Percentiles rank a stretch among this genome's conserved stretches.
phyloP scores from a whole-genome alignment of 2,113 vertebrate species.

The Scatophagus argus region DNA sequence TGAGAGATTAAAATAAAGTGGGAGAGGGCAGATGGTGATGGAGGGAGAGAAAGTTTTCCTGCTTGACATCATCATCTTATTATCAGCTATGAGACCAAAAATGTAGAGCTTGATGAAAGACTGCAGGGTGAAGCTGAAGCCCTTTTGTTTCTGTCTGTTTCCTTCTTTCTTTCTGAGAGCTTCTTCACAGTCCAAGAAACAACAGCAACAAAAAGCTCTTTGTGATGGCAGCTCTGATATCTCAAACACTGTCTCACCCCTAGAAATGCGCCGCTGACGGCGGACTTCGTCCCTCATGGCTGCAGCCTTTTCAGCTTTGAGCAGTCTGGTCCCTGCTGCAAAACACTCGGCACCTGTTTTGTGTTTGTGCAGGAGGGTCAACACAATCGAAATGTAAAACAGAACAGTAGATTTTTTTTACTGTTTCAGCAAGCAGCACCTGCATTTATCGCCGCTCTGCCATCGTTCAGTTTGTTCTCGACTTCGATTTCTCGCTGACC shows the following conservation, averaged over 20 bases:
- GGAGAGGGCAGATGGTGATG: conserved; percentile 2
- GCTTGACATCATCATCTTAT: not conserved
- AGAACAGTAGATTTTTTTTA: too few relatives aligned
- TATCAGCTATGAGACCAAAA: conserved; percentile 4
- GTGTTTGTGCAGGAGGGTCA: not conserved
- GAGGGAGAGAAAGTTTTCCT: conserved; percentile 7
- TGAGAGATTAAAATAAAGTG: conserved; percentile 32
- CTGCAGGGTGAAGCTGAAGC: not conserved
- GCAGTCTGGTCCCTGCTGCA: not conserved
- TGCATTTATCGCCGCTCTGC: not conserved
- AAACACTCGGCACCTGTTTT: not conserved
- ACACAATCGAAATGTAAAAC: not conserved
- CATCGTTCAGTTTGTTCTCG: not conserved
- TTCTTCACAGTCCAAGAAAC: not conserved
- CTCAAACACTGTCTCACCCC: not conserved
- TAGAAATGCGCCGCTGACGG: not conserved
- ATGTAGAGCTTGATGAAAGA: not conserved
- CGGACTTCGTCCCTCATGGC: not conserved
- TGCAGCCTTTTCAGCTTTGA: not conserved
- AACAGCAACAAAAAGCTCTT: not conserved
- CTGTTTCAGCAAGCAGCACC: not conserved
- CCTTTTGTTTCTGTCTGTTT: not conserved
- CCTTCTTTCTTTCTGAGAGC: not conserved
- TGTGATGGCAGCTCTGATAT: not conserved
- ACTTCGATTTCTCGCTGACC: not conserved